Evolutionary conservation across 1,140 invertebrate genomes (phyloP).

Genomic region (Hycleus cichorii): DNA sequence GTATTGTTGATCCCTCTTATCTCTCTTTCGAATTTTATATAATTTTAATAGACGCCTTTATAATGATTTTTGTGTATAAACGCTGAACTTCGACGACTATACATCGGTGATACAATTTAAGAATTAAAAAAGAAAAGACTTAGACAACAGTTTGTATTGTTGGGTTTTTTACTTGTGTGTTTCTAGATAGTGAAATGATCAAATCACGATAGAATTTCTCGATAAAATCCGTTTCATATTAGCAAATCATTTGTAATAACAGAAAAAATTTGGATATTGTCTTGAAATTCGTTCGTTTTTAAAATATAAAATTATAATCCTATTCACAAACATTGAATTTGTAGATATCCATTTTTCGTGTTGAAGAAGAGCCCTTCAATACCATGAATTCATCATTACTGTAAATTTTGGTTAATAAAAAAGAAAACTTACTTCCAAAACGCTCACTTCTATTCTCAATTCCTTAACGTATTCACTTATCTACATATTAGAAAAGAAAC

Average conservation of each 20-base stretch:
- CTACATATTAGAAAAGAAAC: background rate
- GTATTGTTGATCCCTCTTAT: background rate
- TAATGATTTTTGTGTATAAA: background rate
- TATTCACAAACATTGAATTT: constrained; percentile 14
- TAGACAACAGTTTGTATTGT: constrained; percentile 18
- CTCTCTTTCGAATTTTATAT: constrained; percentile 1
- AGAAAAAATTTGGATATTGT: background rate
- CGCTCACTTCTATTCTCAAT: background rate
- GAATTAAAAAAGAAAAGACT: constrained; percentile 4
- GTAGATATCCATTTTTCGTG: constrained; percentile 22
- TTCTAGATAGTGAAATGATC: constrained; percentile 16
- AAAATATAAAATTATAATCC: constrained; percentile 5
- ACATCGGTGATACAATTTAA: constrained; percentile 1
- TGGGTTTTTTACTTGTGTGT: constrained; percentile 24
- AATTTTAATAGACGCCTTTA: background rate
- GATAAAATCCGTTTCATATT: background rate
- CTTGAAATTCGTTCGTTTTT: constrained; percentile 1
- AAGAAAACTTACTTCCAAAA: background rate
- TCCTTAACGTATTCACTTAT: background rate
- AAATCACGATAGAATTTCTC: constrained; percentile 1
- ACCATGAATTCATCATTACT: constrained; percentile 20
- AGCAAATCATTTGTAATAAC: background rate
- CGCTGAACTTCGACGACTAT: constrained; percentile 5
- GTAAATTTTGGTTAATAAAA: constrained; percentile 30
- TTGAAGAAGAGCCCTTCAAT: constrained; percentile 13